These are phyloP conservation scores for Erynnis tages DNA, from an alignment of 2,888 invertebrate species.

Conservation along the genomic window DNA sequence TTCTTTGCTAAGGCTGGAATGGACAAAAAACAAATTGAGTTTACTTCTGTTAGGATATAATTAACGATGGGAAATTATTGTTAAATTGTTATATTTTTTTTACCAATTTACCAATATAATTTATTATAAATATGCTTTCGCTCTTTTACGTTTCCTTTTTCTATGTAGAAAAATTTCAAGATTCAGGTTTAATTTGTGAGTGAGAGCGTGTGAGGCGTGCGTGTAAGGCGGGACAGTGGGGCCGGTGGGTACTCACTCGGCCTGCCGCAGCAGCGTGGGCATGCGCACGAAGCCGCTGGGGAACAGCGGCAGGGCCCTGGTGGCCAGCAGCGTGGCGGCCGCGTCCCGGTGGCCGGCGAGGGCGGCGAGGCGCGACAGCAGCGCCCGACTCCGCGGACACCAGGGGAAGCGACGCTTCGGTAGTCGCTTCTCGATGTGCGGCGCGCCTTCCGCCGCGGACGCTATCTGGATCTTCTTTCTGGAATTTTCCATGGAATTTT, in stretches of 20 bases:
- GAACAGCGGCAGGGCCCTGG: constrained; percentile 84
- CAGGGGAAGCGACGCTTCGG: constrained; percentile 89
- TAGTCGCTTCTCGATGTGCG: constrained; percentile 78
- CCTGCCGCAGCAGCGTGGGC: constrained; percentile 76
- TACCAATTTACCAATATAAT: too few species aligned
- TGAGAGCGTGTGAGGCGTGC: too few species aligned
- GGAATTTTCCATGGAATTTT: constrained; percentile 14
- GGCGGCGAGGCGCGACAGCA: constrained; percentile 41
- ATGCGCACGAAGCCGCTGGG: constrained; percentile 85
- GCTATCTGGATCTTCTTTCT: constrained; percentile 66
- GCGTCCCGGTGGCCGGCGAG: constrained; percentile 39
- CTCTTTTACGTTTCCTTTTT: too few species aligned
- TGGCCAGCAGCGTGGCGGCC: constrained; percentile 78
- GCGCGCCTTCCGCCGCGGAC: constrained; percentile 66
- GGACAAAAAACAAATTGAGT: too few species aligned
- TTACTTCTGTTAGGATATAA: too few species aligned
- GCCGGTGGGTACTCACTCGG: constrained; percentile 70
- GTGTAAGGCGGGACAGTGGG: too few species aligned
- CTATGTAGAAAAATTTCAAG: too few species aligned
- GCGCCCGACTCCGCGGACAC: constrained; percentile 65
- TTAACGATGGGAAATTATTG: too few species aligned
- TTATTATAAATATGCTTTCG: too few species aligned
- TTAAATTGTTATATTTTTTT: too few species aligned
- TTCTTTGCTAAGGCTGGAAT: constrained; percentile 72
- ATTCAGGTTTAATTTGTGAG: too few species aligned